Evolutionary conservation across 2,113 vertebrate species (phyloP).

Genomic region (Melanerpes aurifrons): DNA sequence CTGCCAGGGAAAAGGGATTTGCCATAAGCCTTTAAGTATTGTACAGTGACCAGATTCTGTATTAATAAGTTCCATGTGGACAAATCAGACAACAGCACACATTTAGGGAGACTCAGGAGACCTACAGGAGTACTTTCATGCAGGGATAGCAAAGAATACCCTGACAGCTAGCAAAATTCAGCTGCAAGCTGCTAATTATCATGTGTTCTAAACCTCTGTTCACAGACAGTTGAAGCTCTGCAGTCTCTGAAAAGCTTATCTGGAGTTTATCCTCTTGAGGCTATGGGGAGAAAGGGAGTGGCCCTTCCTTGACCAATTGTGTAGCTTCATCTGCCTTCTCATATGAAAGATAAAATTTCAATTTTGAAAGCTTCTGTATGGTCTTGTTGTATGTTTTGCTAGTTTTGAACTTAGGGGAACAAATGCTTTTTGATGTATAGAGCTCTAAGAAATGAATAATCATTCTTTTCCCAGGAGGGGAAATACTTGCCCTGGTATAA

Average conservation of each 20-base stretch:
- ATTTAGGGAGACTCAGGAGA: slow-evolving; percentile 11
- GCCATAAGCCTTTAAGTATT: slow-evolving; percentile 29
- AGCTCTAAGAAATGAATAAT: neutral
- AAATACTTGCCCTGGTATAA: neutral
- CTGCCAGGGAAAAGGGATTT: slow-evolving; percentile 40
- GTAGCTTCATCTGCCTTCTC: neutral
- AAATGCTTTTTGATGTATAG: neutral
- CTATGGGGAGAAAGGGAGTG: neutral
- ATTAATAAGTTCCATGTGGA: slow-evolving; percentile 7
- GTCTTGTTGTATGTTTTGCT: neutral
- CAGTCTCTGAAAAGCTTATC: slow-evolving; percentile 6
- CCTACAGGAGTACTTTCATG: slow-evolving; percentile 5
- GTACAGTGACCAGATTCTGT: neutral
- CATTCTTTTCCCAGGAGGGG: neutral
- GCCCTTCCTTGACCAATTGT: slow-evolving; percentile 26
- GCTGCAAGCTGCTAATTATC: slow-evolving; percentile 33
- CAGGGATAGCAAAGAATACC: slow-evolving; percentile 27
- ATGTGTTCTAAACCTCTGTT: neutral
- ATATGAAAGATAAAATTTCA: neutral
- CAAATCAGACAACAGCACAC: slow-evolving; percentile 11
- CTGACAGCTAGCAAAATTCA: slow-evolving; percentile 37
- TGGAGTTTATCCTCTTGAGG: slow-evolving; percentile 3
- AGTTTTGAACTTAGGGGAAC: neutral
- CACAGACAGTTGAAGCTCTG: neutral
- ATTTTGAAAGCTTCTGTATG: neutral